Evolutionary conservation across 2,797 vertebrate genomes (phyloP).

Genomic region (Oceanodroma leucorhoa): DNA sequence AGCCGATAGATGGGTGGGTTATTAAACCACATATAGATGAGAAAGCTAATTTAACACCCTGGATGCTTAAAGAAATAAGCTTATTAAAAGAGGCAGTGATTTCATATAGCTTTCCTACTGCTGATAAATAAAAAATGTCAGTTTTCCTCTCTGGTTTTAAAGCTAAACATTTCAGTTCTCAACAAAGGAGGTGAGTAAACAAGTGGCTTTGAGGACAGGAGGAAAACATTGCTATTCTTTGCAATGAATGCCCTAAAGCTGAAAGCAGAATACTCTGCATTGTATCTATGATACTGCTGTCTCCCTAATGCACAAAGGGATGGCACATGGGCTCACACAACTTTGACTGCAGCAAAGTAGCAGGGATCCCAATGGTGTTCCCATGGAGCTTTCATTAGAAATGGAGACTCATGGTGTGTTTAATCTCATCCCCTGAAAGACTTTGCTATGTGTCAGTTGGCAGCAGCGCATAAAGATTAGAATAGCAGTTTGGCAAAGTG

Average conservation of each 20-base stretch:
- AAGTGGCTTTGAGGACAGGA: neutral
- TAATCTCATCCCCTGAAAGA: conserved; percentile 10
- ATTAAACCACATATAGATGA: neutral
- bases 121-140: neutral
- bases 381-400: conserved; percentile 44
- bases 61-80: conserved; percentile 9
- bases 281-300: neutral
- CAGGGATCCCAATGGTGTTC: neutral
- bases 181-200: conserved; percentile 17
- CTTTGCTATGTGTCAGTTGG: neutral
- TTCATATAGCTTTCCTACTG: neutral
- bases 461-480: neutral
- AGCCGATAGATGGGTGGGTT: neutral
- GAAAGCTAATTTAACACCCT: neutral
- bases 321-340: neutral
- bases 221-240: conserved; percentile 7
- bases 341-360: neutral
- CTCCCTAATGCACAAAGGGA: conserved; percentile 22
- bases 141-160: neutral
- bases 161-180: neutral
- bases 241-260: neutral
- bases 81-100: neutral
- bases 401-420: neutral
- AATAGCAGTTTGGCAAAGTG: neutral
- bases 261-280: neutral